Evolutionary conservation across 92 coral and sea anemone species (phyloP).

Genomic region (Isaurus tuberculatus): DNA sequence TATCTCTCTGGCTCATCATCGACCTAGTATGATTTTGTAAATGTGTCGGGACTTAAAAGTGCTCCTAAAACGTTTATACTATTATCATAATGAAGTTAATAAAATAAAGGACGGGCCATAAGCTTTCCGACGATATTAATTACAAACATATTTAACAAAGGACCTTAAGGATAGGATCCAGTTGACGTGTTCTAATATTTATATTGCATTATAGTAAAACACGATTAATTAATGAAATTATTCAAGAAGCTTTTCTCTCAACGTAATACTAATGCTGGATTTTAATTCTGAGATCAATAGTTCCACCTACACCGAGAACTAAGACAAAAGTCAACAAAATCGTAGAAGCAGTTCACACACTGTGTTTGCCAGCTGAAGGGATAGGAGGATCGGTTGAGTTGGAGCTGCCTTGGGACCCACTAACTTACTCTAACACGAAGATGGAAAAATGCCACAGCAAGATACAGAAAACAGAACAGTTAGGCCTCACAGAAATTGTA

Average conservation of each 20-base stretch:
- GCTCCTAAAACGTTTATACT: too few species aligned
- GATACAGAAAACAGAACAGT: constrained; percentile 35
- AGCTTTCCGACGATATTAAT: too few species aligned
- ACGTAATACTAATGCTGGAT: not conserved
- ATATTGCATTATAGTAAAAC: too few species aligned
- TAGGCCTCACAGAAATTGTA: not conserved
- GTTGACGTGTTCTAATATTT: too few species aligned
- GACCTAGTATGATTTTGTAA: too few species aligned
- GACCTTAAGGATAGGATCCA: too few species aligned
- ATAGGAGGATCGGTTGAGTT: constrained; percentile 75
- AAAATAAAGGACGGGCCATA: too few species aligned
- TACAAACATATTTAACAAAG: too few species aligned
- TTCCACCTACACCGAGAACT: constrained; percentile 52
- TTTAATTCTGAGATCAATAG: constrained; percentile 35
- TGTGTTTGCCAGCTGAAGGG: constrained; percentile 52
- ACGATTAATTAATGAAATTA: too few species aligned
- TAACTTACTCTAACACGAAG: constrained; percentile 50
- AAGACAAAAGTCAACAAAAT: constrained; percentile 28
- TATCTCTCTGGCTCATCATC: too few species aligned
- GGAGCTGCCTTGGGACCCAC: constrained; percentile 92
- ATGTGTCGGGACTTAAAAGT: too few species aligned
- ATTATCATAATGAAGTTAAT: too few species aligned
- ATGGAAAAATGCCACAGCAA: constrained; percentile 56
- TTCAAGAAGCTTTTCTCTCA: not conserved
- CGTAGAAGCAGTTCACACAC: constrained; percentile 17